phyloP scores from a whole-genome alignment of 2,113 vertebrate species.

The Perca schrenkii region DNA sequence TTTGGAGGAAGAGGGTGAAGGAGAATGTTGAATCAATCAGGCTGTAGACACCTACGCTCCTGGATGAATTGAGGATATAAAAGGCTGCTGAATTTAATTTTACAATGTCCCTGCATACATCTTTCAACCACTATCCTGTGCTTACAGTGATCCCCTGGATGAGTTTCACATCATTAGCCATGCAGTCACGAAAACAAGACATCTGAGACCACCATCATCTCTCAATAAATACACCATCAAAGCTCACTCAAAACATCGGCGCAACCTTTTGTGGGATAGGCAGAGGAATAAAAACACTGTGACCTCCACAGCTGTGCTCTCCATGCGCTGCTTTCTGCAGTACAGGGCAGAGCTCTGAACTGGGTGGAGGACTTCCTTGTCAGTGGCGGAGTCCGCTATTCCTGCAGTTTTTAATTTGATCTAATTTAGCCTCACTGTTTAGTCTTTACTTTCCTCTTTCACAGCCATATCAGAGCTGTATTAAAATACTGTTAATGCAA shows the following conservation, averaged over 20 bases:
- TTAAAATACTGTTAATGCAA: neutral
- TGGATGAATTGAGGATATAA: neutral
- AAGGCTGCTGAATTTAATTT: constrained; percentile 11
- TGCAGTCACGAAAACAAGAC: constrained; percentile 49
- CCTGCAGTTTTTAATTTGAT: neutral
- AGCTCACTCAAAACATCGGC: constrained; percentile 44
- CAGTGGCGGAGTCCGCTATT: neutral
- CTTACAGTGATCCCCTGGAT: constrained; percentile 20
- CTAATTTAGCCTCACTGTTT: neutral
- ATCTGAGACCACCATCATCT: constrained; percentile 57
- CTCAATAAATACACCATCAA: constrained; percentile 54
- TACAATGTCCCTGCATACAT: neutral
- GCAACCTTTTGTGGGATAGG: constrained; percentile 37
- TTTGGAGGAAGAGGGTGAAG: neutral
- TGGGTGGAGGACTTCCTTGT: constrained; percentile 2
- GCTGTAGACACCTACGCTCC: neutral
- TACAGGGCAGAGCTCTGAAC: constrained; percentile 18
- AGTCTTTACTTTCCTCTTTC: neutral
- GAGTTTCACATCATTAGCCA: constrained; percentile 39
- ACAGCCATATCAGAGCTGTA: neutral
- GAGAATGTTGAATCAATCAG: neutral
- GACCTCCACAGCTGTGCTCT: constrained; percentile 69
- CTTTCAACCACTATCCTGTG: neutral
- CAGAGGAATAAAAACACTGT: constrained; percentile 62
- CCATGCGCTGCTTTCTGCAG: constrained; percentile 48